A percentile compares a stretch with the other conserved stretches of the same genome.
phyloP scores from a whole-genome alignment of 1,140 invertebrate species.

The Sycophaga agraensis region DNA sequence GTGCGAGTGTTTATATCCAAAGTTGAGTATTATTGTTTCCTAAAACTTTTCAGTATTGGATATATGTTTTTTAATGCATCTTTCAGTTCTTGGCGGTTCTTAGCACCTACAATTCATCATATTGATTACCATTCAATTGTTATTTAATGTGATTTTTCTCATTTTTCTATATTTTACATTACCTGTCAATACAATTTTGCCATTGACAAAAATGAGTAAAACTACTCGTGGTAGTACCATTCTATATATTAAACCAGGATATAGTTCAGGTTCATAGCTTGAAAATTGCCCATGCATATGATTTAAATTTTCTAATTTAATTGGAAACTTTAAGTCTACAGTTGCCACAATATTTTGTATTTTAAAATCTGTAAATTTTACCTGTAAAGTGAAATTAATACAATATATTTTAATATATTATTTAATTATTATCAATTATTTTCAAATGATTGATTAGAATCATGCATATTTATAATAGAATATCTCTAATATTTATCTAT shows the following conservation, averaged over 20 bases:
- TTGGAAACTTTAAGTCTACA: constrained; percentile 96
- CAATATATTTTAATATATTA: constrained; percentile 16
- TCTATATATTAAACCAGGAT: constrained; percentile 96
- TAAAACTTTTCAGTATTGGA: constrained; percentile 93
- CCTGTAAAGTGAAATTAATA: constrained; percentile 55
- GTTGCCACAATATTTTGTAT: constrained; percentile 99
- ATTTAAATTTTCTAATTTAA: constrained; percentile 92
- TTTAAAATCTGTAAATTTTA: constrained; percentile 96
- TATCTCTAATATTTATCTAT: not conserved
- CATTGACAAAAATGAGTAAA: constrained; percentile 95
- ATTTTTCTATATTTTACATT: too few species aligned
- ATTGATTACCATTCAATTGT: not conserved
- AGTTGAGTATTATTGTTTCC: constrained; percentile 69
- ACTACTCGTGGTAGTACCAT: constrained; percentile 97
- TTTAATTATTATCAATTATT: not conserved
- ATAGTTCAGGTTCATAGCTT: constrained; percentile 86
- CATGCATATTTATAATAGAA: too few species aligned
- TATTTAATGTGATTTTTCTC: constrained; percentile 6
- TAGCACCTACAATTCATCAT: constrained; percentile 75
- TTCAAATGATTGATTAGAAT: too few species aligned
- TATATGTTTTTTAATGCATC: constrained; percentile 96
- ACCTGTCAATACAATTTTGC: constrained; percentile 96
- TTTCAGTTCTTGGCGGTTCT: constrained; percentile 87
- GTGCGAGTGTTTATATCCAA: too few species aligned
- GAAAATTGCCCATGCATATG: constrained; percentile 92